phyloP scores from a whole-genome alignment of 2,888 invertebrate genomes.

The Apeira syringaria region DNA sequence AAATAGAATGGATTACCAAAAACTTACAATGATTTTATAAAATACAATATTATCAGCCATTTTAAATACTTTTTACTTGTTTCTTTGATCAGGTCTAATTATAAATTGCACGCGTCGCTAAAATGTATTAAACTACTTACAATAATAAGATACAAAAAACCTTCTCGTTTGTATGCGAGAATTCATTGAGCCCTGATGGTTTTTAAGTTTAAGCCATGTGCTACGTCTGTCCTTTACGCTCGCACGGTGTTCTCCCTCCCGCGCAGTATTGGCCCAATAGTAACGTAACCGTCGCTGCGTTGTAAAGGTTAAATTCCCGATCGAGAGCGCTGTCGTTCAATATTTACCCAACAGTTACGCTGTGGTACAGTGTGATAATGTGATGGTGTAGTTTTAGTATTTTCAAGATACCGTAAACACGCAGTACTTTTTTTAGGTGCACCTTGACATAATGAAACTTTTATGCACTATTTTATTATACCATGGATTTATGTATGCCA shows the following conservation, averaged over 20 bases:
- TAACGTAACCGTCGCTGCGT: slow-evolving; percentile 10
- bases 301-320: slow-evolving; percentile 24
- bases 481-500: too few relatives aligned
- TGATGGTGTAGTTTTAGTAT: too few relatives aligned
- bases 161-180: slow-evolving; percentile 8
- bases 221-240: slow-evolving; percentile 5
- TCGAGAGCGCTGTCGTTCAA: slow-evolving; percentile 1
- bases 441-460: too few relatives aligned
- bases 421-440: too few relatives aligned
- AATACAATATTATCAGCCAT: too few relatives aligned
- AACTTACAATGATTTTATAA: too few relatives aligned
- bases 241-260: slow-evolving; percentile 5
- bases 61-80: too few relatives aligned
- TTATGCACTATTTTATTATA: too few relatives aligned
- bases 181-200: slow-evolving; percentile 4
- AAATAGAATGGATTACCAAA: too few relatives aligned
- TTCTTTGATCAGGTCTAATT: not conserved
- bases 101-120: not conserved
- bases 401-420: too few relatives aligned
- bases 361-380: too few relatives aligned
- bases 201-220: slow-evolving; percentile 4
- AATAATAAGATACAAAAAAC: slow-evolving; percentile 13
- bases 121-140: slow-evolving; percentile 3
- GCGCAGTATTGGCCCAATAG: slow-evolving; percentile 13
- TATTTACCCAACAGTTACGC: slow-evolving; percentile 23